Base-by-base conservation (phyloP, 1,140 invertebrate species). In the Adelges cooleyi region DNA sequence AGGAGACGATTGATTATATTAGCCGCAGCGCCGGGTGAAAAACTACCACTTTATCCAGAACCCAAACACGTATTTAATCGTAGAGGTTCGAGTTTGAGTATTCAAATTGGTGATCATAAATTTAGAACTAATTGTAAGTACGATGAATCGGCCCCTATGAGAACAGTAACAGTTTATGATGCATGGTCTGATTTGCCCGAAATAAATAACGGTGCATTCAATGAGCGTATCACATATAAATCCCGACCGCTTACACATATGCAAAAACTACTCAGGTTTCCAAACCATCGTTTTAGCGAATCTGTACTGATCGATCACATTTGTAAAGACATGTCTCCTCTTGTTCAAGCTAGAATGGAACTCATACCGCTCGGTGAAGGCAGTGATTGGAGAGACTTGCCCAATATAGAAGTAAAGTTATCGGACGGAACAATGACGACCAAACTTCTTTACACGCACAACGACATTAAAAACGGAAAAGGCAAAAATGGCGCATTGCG, bases 301-400 rank as follows among this genome's bases (percentile, higher is more conserved):
- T 59, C 49, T 33, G 18, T 33, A 20, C 22, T 62, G 17, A 48
- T 25, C n/a, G 89, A 92, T 74, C 90, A 94, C 69, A 84, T 91
- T 67, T 92, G 88, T 71, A 92, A 92, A 74, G 85, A 90, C 67
- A 89, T 92, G 86, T 83, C 83, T 40, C 79, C 85, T 1, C 73
- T 92, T 15, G 86, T 90, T 4, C 84, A 85, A 72, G 86, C 86
- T 3, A 79, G 90, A 50, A 91, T 94, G 70, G 76, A 79, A 38
- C 77, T 88, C 67, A 85, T 92, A 67, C 90, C 90, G 18, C 82
- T 81, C 2, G 78, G 77, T 13, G 81, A 81, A 13, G 89, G 89
- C 11, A 85, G 87, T 6, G 90, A 94, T 73, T 94, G 90, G 90
- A 78, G 90, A 65, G 89, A 92, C 76, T 75, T 94, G 9, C 90